phyloP scores from a whole-genome alignment of 2,888 invertebrate genomes.

The Sesia apiformis region DNA sequence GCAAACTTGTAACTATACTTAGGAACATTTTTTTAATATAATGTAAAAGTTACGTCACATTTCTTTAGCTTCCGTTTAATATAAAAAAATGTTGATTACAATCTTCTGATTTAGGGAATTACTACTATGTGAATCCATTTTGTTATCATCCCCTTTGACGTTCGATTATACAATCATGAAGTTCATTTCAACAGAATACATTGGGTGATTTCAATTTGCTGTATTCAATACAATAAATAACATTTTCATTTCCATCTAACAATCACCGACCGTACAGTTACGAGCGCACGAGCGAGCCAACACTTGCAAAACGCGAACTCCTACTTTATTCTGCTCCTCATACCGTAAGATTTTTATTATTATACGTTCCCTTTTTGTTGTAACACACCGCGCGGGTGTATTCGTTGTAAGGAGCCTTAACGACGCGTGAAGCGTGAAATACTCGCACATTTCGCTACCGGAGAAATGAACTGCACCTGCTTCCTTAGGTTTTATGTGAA shows the following conservation, averaged over 20 bases:
- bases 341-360: constrained; percentile 64
- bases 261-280: background rate
- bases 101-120: no score
- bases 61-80: no score
- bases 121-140: no score
- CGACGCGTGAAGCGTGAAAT: constrained; percentile 67
- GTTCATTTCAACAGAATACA: no score
- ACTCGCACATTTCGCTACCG: constrained; percentile 64
- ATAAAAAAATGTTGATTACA: no score
- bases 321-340: constrained; percentile 38
- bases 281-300: background rate
- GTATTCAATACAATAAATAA: background rate
- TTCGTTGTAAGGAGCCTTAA: constrained; percentile 50
- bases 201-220: no score
- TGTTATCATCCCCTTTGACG: no score
- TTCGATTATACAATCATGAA: no score
- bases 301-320: constrained; percentile 31
- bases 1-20: no score
- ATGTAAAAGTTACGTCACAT: no score
- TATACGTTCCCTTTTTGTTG: constrained; percentile 56
- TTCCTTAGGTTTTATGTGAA: constrained; percentile 72
- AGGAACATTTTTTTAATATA: no score
- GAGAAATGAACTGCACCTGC: constrained; percentile 72
- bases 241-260: background rate
- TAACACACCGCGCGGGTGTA: constrained; percentile 34